Conservation (phyloP, 2,797 vertebrate species). For the Chrosomus eos region DNA sequence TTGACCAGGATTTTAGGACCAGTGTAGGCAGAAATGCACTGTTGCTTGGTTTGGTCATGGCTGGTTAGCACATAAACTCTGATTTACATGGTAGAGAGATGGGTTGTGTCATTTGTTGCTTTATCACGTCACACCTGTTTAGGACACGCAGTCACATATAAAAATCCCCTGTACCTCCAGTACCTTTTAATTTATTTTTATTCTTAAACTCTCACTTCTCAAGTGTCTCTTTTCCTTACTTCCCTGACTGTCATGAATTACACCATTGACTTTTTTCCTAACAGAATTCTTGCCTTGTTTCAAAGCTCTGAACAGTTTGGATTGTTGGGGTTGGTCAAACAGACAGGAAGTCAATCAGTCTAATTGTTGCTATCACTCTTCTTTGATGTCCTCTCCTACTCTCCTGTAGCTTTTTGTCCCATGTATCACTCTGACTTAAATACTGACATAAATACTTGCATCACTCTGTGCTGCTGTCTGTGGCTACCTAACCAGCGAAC, state of each 20-base stretch:
- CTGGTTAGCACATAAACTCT: conserved; percentile 5
- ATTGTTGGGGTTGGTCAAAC: conserved; percentile 34
- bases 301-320: conserved; percentile 11
- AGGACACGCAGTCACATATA: background rate
- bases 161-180: background rate
- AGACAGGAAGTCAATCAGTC: conserved; percentile 48
- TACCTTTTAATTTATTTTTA: background rate
- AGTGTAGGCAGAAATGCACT: background rate
- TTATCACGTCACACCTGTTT: conserved; percentile 5
- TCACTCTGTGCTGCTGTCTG: background rate
- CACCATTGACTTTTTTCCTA: background rate
- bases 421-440: conserved; percentile 13
- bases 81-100: background rate
- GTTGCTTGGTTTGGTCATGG: background rate
- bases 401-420: conserved; percentile 5
- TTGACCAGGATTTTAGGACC: background rate
- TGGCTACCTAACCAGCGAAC: background rate
- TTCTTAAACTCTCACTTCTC: background rate
- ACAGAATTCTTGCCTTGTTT: conserved; percentile 11
- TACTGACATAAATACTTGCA: background rate
- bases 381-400: background rate
- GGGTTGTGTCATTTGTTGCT: background rate
- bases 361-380: conserved; percentile 46
- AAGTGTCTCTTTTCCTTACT: background rate
- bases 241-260: conserved; percentile 19